These are phyloP conservation scores for Xanthorhoe spadicearia DNA, from an alignment of 2,888 invertebrate species.

Conservation along the genomic window DNA sequence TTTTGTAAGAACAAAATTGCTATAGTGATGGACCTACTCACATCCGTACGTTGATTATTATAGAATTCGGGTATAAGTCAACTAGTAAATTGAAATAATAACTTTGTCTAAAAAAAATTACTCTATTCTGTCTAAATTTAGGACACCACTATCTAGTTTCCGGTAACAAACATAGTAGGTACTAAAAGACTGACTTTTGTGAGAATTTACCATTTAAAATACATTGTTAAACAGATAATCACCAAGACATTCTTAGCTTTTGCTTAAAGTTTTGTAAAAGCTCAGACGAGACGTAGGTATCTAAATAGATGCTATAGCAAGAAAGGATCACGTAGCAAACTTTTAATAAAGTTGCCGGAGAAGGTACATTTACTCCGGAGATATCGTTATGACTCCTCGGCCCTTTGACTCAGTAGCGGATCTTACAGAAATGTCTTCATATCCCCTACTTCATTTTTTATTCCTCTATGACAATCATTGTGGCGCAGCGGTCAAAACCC, in stretches of 20 bases:
- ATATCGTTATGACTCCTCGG: slow-evolving; percentile 50
- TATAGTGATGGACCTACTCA: too few relatives aligned
- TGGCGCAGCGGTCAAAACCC: too few relatives aligned
- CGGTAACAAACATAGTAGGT: too few relatives aligned
- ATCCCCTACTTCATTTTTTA: not conserved
- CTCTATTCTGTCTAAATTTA: too few relatives aligned
- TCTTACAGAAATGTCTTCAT: not conserved
- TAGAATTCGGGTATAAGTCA: too few relatives aligned
- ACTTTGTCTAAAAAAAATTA: too few relatives aligned
- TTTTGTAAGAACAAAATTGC: too few relatives aligned
- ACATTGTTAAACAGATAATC: slow-evolving; percentile 3
- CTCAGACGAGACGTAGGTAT: slow-evolving; percentile 39
- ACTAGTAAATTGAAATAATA: too few relatives aligned
- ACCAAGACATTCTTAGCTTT: slow-evolving; percentile 7
- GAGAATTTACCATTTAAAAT: not conserved
- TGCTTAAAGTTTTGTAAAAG: slow-evolving; percentile 33
- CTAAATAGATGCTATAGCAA: slow-evolving; percentile 39
- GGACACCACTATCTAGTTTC: too few relatives aligned
- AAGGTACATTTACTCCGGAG: slow-evolving; percentile 51
- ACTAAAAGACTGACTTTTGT: not conserved
- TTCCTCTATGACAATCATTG: too few relatives aligned
- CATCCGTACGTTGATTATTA: too few relatives aligned
- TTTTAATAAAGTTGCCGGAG: slow-evolving; percentile 63
- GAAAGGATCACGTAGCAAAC: slow-evolving; percentile 62
- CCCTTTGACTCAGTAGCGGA: slow-evolving; percentile 20